Conservation (phyloP, 2,888 invertebrate species). For the Euplexia lucipara region DNA sequence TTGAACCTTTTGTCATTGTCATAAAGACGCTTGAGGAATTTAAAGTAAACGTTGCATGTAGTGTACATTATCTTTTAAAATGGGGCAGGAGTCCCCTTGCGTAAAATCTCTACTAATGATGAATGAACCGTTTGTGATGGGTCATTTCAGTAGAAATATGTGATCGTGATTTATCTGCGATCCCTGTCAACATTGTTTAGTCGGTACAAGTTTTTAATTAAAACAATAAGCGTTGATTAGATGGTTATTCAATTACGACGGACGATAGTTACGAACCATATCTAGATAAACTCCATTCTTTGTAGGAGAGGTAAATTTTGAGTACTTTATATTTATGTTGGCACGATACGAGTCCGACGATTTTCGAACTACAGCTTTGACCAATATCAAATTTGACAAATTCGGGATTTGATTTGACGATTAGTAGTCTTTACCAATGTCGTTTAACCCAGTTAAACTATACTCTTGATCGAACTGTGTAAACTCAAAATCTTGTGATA, state of each 20-base stretch:
- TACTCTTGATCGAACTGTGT: too few relatives aligned
- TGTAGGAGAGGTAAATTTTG: neutral
- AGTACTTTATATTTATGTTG: too few relatives aligned
- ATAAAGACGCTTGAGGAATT: neutral
- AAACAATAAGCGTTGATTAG: neutral
- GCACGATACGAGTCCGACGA: too few relatives aligned
- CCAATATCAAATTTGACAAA: too few relatives aligned
- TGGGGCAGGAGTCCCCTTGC: constrained; percentile 15
- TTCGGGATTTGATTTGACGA: too few relatives aligned
- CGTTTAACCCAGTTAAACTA: too few relatives aligned
- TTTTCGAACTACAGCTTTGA: too few relatives aligned
- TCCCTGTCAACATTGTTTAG: neutral
- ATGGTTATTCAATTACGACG: constrained; percentile 3
- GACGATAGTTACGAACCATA: neutral
- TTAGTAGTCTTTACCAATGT: too few relatives aligned
- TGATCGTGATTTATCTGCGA: neutral
- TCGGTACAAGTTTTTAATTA: neutral
- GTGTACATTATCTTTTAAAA: constrained; percentile 22
- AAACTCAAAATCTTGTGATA: neutral
- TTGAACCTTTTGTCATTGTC: constrained; percentile 13
- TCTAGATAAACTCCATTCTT: constrained; percentile 2
- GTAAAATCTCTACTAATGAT: constrained; percentile 10
- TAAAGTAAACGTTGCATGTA: too few relatives aligned
- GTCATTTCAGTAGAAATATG: neutral
- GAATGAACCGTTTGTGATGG: constrained; percentile 11